These are phyloP conservation scores for Calidris pugnax DNA, from an alignment of 2,113 vertebrate species.

Conservation along the genomic window DNA sequence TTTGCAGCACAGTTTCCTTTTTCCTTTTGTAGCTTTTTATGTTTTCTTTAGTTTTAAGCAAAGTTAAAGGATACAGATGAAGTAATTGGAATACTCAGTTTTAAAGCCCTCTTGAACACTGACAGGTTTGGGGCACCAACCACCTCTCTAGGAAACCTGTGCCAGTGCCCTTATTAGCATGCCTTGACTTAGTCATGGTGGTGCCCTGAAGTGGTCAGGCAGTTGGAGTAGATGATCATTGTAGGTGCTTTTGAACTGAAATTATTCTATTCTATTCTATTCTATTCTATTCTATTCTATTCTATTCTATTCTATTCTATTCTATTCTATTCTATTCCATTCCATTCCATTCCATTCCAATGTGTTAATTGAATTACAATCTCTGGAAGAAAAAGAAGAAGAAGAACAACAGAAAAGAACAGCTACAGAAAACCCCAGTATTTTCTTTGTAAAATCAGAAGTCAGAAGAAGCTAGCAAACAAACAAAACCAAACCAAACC, in stretches of 20 bases:
- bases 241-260: not conserved
- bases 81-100: fast-evolving
- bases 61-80: not conserved
- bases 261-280: not conserved
- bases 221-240: fast-evolving
- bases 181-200: not conserved
- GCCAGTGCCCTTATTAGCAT: not conserved
- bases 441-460: not conserved
- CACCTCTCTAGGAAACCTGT: not conserved
- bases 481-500: not conserved
- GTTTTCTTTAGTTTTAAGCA: not conserved
- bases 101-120: not conserved
- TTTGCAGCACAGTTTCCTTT: not conserved
- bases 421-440: fast-evolving
- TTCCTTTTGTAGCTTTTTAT: not conserved
- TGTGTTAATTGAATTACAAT: not conserved
- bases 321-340: not conserved
- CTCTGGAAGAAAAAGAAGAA: not conserved
- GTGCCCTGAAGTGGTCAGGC: not conserved
- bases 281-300: not conserved
- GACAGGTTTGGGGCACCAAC: not conserved
- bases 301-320: not conserved
- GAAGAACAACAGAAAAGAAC: not conserved
- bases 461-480: not conserved
- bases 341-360: not conserved